Percentiles rank a stretch among this genome's conserved stretches.
These are phyloP conservation scores for Enteromius mattozi DNA, from an alignment of 2,797 vertebrate species.

Conservation along the genomic window DNA sequence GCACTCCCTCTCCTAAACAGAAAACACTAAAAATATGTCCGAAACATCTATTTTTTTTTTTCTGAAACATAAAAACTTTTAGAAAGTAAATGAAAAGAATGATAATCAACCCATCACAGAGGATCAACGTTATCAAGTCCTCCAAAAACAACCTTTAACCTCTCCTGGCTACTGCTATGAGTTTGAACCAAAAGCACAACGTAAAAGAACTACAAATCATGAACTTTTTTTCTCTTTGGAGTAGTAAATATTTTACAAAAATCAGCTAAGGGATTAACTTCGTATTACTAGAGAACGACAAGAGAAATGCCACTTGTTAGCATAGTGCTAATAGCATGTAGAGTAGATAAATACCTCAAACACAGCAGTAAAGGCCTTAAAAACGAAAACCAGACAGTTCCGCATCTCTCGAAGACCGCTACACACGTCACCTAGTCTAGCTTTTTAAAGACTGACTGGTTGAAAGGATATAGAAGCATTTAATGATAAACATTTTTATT, in stretches of 20 bases:
- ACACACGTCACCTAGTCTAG: conserved; percentile 28
- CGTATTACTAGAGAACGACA: conserved; percentile 44
- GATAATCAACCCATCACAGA: conserved; percentile 69
- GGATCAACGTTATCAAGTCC: conserved; percentile 67
- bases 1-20: conserved; percentile 72
- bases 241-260: conserved; percentile 54
- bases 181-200: conserved; percentile 33
- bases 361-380: conserved; percentile 50
- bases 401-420: conserved; percentile 7
- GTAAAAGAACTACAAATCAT: conserved; percentile 6
- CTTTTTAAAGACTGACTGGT: conserved; percentile 17
- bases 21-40: conserved; percentile 65
- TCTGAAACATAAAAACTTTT: conserved; percentile 33
- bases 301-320: conserved; percentile 47
- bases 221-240: conserved; percentile 43
- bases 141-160: conserved; percentile 57
- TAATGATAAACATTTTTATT: not conserved
- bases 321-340: conserved; percentile 46
- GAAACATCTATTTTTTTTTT: conserved; percentile 47
- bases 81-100: conserved; percentile 25
- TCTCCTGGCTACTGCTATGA: conserved; percentile 65
- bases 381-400: conserved; percentile 29
- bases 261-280: conserved; percentile 46
- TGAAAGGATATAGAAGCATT: not conserved
- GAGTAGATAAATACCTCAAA: conserved; percentile 51